Conservation (phyloP, 2,113 vertebrate genomes). For the Pogona vitticeps region DNA sequence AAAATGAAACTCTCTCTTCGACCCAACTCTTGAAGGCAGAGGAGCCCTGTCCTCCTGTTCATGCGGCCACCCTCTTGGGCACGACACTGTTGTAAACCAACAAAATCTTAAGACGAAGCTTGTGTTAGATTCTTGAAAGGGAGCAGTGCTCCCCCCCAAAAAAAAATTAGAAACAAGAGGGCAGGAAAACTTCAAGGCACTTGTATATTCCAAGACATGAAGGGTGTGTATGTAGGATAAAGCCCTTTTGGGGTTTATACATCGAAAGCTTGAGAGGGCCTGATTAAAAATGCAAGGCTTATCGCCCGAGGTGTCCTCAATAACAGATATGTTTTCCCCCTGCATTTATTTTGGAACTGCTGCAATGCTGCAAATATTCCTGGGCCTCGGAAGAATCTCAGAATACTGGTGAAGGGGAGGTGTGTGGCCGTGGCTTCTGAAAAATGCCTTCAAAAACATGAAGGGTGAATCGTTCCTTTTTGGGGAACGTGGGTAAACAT, state of each 20-base stretch:
- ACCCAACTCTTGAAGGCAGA: no score
- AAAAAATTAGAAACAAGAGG: no score
- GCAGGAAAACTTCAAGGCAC: no score
- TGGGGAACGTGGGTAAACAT: neutral
- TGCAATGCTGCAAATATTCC: rapidly evolving
- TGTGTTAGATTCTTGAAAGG: no score
- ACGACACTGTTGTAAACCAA: no score
- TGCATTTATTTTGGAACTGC: neutral
- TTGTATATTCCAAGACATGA: no score
- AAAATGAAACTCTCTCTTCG: no score
- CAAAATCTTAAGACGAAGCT: no score
- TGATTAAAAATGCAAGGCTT: neutral
- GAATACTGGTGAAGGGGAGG: neutral
- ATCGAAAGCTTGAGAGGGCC: constrained; percentile 8
- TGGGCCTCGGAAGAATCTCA: neutral
- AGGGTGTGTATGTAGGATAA: no score
- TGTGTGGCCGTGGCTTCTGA: neutral
- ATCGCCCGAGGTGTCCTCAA: neutral
- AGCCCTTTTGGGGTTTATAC: constrained; percentile 5
- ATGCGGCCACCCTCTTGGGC: no score
- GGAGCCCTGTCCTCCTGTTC: no score
- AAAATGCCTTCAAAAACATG: neutral
- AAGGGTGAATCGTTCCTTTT: neutral
- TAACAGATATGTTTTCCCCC: neutral
- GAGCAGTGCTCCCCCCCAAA: no score